Conservation (phyloP, 2,888 invertebrate genomes). For the Eretmocerus hayati region DNA sequence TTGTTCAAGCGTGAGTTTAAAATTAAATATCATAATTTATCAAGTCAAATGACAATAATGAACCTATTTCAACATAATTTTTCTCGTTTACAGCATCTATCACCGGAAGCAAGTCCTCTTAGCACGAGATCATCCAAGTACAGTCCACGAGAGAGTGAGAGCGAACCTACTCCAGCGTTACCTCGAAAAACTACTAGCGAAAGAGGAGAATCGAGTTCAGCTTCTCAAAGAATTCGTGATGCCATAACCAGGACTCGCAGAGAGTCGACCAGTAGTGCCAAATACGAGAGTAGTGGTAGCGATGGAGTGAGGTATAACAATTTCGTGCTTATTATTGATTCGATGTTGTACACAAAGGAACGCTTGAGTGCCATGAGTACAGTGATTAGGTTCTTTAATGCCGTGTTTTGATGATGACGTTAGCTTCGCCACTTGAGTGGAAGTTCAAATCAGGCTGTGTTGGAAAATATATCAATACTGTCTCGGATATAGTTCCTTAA, state of each 20-base stretch:
- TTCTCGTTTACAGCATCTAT: conserved; percentile 35
- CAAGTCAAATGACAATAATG: neutral
- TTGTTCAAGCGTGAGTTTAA: conserved; percentile 39
- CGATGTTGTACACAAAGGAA: no score
- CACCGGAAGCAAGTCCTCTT: conserved; percentile 44
- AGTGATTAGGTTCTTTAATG: no score
- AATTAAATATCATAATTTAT: neutral
- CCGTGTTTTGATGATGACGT: no score
- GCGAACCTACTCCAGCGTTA: conserved; percentile 43
- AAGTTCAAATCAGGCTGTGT: no score
- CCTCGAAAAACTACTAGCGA: conserved; percentile 37
- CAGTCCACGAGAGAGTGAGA: conserved; percentile 45
- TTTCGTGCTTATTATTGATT: no score
- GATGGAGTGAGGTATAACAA: conserved; percentile 42
- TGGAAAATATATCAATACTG: no score
- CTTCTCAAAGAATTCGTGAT: conserved; percentile 44
- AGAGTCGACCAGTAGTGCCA: conserved; percentile 42
- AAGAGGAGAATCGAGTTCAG: conserved; percentile 39
- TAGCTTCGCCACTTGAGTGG: no score
- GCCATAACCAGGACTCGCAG: conserved; percentile 43
- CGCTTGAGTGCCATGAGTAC: no score
- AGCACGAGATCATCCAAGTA: conserved; percentile 44
- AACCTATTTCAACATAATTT: neutral
- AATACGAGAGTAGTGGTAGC: conserved; percentile 45
- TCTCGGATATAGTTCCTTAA: no score